Percentiles rank a stretch among this genome's conserved stretches.
phyloP scores from a whole-genome alignment of 2,113 vertebrate genomes.

The Naja naja region DNA sequence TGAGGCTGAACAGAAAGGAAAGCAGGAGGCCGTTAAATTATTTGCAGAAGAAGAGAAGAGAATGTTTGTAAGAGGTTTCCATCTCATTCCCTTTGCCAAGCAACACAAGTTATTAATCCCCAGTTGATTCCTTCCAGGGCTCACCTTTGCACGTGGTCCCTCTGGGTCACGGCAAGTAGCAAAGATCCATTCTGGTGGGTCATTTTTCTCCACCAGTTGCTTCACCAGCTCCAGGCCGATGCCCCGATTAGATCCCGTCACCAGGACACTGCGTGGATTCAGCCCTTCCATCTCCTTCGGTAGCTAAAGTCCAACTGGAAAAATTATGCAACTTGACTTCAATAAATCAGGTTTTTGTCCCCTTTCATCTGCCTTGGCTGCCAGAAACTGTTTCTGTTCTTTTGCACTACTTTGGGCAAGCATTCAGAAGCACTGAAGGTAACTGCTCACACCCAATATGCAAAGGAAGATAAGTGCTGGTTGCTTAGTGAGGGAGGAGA shows the following conservation, averaged over 20 bases:
- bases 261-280: slow-evolving; percentile 27
- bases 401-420: not conserved
- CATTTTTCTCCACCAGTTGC: slow-evolving; percentile 44
- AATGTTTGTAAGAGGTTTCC: not conserved
- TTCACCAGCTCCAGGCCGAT: slow-evolving; percentile 63
- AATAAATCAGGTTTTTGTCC: not conserved
- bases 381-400: not conserved
- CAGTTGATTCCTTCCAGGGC: not conserved
- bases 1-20: not conserved
- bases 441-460: not conserved
- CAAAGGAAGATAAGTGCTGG: not conserved
- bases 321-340: not conserved
- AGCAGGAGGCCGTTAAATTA: not conserved
- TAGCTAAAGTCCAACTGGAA: not conserved
- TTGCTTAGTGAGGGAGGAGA: not conserved
- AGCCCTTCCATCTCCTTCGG: not conserved
- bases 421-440: not conserved
- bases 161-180: slow-evolving; percentile 63
- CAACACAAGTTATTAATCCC: not conserved
- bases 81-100: not conserved
- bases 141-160: slow-evolving; percentile 17
- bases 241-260: slow-evolving; percentile 65
- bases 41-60: not conserved
- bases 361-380: not conserved
- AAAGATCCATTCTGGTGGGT: slow-evolving; percentile 52